These are phyloP conservation scores for Lasius fuliginosus DNA, from an alignment of 2,888 invertebrate genomes.

Conservation along the genomic window DNA sequence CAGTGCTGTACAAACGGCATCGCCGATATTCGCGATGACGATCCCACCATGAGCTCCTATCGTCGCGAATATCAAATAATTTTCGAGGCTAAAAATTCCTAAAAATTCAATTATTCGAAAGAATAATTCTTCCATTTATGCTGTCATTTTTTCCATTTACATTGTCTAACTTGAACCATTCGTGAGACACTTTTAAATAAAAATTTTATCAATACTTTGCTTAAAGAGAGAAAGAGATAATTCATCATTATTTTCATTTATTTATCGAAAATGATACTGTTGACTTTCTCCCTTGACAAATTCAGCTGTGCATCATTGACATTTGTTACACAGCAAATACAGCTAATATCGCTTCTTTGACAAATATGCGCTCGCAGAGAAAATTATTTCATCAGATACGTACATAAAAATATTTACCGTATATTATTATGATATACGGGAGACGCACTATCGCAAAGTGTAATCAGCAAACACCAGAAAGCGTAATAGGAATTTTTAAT, in stretches of 20 bases:
- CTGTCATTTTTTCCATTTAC: neutral
- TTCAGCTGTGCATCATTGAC: neutral
- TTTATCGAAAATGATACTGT: neutral
- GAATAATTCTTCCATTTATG: neutral
- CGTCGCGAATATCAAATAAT: slow-evolving; percentile 37
- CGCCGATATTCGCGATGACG: slow-evolving; percentile 68
- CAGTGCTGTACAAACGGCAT: slow-evolving; percentile 84
- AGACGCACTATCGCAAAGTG: neutral
- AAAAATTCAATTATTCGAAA: neutral
- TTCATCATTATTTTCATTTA: neutral
- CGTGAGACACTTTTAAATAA: neutral
- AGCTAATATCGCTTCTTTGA: neutral
- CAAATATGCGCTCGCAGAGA: neutral
- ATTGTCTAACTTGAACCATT: neutral
- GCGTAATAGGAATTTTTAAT: neutral
- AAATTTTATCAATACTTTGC: neutral
- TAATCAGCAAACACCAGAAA: neutral
- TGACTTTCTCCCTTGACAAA: neutral
- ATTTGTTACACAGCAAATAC: neutral
- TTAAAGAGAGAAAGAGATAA: neutral
- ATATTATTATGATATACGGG: neutral
- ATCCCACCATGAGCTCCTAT: neutral
- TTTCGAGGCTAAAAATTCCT: neutral
- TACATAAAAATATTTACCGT: neutral
- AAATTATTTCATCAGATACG: neutral